Evolutionary conservation across 1,140 invertebrate species (phyloP), one percentile per base, ranked within the genome.

Genomic region (Grapholita molesta): DNA sequence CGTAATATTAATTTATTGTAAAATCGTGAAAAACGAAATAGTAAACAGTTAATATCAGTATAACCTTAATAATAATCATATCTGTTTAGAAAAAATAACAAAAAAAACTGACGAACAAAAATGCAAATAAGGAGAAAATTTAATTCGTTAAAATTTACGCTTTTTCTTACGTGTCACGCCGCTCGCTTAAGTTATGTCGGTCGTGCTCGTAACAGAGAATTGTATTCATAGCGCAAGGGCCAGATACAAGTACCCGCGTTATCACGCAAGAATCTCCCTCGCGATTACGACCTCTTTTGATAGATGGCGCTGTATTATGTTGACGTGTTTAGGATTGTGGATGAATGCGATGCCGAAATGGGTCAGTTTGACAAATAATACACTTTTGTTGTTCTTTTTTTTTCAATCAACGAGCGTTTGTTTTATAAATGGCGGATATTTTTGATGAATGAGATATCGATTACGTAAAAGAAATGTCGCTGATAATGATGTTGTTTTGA

Each of bases 281-380:
- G 53, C 23, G 53, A 57, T 57, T 21, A 61, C 55, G 55, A 18
- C n/a, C 55, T 61, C 28, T 28, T 61, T 61, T 61, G 55, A 61
- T 61, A 61, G 55, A 61, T 61, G 55, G 55, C 28, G 55, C 24
- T 28, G 55, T 32, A 15, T 61, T 61, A 61, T 32, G 55, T 61
- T 61, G 55, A 61, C 55, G 55, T 30, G 55, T 61, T 61, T 32
- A 61, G 55, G 28, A 32, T 61, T 61, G 55, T 15, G 55, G 55
- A 55, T 55, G 55, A 61, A 61, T 61, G 55, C n/a, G 55, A 8
- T 1, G 18, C 23, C 53, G 55, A 61, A 61, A 0, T 61, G 55
- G 55, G 55, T 61, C 55, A 61, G 55, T 25, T 61, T 61, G 55
- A 61, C 15, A 30, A 61, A 61, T 6, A 61, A 61, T 6, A 11